A percentile compares a stretch with the other conserved stretches of the same genome.
These are phyloP conservation scores for Brachyopa scutellaris DNA, from an alignment of 2,888 invertebrate genomes.

Conservation along the genomic window DNA sequence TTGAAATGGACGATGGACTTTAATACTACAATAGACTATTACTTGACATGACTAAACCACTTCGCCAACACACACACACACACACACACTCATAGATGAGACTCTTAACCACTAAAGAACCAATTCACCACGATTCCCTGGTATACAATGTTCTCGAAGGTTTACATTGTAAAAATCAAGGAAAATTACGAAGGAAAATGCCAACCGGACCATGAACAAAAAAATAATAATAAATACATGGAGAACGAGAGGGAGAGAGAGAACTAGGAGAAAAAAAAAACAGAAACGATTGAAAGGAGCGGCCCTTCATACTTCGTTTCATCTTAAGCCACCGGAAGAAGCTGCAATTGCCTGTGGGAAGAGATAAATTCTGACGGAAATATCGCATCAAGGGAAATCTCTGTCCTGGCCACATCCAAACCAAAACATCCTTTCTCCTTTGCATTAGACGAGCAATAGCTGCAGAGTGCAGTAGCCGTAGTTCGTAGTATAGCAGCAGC, in stretches of 20 bases:
- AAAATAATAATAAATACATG: slow-evolving; percentile 36
- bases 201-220: slow-evolving; percentile 28
- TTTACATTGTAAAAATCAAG: background rate
- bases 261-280: no score
- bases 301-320: background rate
- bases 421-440: background rate
- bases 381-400: slow-evolving; percentile 60
- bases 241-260: no score
- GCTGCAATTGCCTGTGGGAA: slow-evolving; percentile 55
- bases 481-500: no score
- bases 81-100: background rate
- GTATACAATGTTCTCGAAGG: no score
- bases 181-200: slow-evolving; percentile 18
- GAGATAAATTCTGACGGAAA: slow-evolving; percentile 56
- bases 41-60: slow-evolving; percentile 35
- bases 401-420: slow-evolving; percentile 42
- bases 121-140: background rate
- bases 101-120: slow-evolving; percentile 1
- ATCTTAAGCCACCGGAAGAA: slow-evolving; percentile 47
- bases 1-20: background rate
- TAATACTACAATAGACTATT: slow-evolving; percentile 9
- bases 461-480: background rate
- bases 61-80: background rate
- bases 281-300: background rate
- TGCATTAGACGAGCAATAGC: background rate